These are phyloP conservation scores for Masnerella sp. DNA, from an alignment of 2,888 invertebrate species.

Conservation along the genomic window DNA sequence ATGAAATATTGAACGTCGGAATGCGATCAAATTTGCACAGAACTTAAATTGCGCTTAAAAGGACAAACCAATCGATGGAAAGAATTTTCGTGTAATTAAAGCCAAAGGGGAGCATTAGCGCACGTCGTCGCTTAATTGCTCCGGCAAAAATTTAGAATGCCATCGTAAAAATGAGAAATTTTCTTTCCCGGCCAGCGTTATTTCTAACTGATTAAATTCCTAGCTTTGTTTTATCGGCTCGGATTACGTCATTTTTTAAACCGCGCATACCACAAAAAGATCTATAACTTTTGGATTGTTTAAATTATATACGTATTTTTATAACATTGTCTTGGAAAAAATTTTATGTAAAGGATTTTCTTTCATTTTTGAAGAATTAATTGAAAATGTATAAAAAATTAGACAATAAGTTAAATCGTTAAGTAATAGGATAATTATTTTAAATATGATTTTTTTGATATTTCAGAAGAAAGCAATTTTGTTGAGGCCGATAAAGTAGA, in stretches of 20 bases:
- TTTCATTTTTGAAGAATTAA: too few relatives aligned
- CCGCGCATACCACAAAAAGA: too few relatives aligned
- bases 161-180: slow-evolving; percentile 25
- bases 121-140: slow-evolving; percentile 33
- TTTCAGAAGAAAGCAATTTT: too few relatives aligned
- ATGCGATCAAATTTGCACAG: slow-evolving; percentile 27
- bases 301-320: too few relatives aligned
- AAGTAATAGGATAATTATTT: too few relatives aligned
- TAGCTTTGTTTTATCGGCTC: slow-evolving; percentile 25
- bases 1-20: slow-evolving; percentile 25
- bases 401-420: too few relatives aligned
- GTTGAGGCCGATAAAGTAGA: too few relatives aligned
- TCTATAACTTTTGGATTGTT: too few relatives aligned
- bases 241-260: slow-evolving; percentile 14
- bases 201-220: slow-evolving; percentile 39
- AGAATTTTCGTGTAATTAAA: slow-evolving; percentile 47
- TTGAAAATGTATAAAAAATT: too few relatives aligned
- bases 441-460: too few relatives aligned
- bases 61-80: slow-evolving; percentile 33
- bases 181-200: slow-evolving; percentile 13
- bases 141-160: slow-evolving; percentile 20
- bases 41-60: slow-evolving; percentile 34
- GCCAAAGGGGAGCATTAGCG: slow-evolving; percentile 7
- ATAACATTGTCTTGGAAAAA: too few relatives aligned
- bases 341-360: too few relatives aligned